phyloP scores from a whole-genome alignment of 2,888 invertebrate species.

The Ormyrus thymus region DNA sequence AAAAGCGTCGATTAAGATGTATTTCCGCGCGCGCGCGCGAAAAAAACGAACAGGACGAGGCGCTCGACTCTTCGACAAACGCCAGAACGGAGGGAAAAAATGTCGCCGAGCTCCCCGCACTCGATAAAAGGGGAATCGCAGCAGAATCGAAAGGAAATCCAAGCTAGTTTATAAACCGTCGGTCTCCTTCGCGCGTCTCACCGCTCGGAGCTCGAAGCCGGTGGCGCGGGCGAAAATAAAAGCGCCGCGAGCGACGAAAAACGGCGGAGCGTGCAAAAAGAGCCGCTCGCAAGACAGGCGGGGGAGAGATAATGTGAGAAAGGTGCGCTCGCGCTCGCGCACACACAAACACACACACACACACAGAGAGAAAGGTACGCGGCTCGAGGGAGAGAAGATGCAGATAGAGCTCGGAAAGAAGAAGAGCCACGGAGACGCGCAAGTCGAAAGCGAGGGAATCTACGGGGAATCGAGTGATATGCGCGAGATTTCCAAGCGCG shows the following conservation, averaged over 20 bases:
- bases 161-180: no score
- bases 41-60: no score
- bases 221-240: not conserved
- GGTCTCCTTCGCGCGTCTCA: no score
- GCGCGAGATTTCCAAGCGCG: constrained; percentile 39
- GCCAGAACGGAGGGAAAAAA: no score
- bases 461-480: not conserved
- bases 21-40: no score
- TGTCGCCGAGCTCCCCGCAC: no score
- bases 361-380: constrained; percentile 41
- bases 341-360: constrained; percentile 34
- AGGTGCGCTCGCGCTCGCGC: constrained; percentile 28
- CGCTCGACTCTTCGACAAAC: no score
- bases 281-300: no score
- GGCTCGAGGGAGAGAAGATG: constrained; percentile 24
- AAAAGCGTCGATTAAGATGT: no score
- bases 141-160: no score
- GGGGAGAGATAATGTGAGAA: constrained; percentile 40
- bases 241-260: not conserved
- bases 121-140: no score
- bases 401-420: constrained; percentile 36
- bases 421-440: not conserved
- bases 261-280: not conserved
- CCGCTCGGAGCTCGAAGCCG: not conserved
- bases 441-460: constrained; percentile 33